These are phyloP conservation scores for Micromussa lordhowensis DNA, from an alignment of 92 coral and sea anemone species.

Conservation along the genomic window DNA sequence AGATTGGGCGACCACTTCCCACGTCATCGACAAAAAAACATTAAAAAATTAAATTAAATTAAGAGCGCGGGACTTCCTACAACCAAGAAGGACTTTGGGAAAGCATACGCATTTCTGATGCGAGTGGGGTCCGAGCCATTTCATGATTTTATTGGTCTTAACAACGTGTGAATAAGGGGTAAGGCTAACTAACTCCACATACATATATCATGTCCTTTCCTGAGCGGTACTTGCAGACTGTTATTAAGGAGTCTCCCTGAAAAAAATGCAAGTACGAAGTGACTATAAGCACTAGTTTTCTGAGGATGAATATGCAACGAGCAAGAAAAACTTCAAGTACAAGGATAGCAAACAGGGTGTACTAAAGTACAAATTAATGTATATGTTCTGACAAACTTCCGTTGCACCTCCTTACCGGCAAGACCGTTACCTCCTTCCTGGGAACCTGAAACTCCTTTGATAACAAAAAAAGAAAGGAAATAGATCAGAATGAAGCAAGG, in stretches of 20 bases:
- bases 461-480: background rate
- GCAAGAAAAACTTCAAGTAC: background rate
- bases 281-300: background rate
- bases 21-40: too few relatives aligned
- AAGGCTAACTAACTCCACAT: background rate
- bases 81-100: too few relatives aligned
- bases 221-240: background rate
- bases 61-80: too few relatives aligned
- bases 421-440: background rate
- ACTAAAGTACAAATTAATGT: background rate
- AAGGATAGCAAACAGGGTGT: background rate
- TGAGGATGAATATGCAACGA: background rate
- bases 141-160: too few relatives aligned
- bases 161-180: background rate
- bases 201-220: background rate
- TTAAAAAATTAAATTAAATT: too few relatives aligned
- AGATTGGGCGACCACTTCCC: too few relatives aligned
- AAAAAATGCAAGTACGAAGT: background rate
- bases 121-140: too few relatives aligned
- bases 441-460: background rate
- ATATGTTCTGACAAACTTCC: background rate
- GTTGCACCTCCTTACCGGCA: background rate
- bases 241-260: slow-evolving; percentile 11
- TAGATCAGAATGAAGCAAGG: background rate
- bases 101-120: too few relatives aligned